Evolutionary conservation across 2,888 invertebrate genomes (phyloP).

Genomic region (Dorcus hopei): DNA sequence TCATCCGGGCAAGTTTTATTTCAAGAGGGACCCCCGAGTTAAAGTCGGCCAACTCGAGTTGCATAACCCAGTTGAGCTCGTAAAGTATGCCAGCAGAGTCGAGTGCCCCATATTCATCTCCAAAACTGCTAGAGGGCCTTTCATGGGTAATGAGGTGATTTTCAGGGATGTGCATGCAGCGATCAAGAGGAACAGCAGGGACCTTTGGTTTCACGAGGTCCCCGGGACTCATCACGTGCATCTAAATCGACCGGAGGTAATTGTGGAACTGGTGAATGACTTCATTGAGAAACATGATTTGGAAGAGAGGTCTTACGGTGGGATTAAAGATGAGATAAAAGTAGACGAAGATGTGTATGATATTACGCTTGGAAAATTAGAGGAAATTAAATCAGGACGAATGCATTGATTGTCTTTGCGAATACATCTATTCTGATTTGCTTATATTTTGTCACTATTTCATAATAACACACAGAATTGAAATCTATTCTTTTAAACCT

Average conservation of each 20-base stretch:
- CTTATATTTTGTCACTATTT: too few relatives aligned
- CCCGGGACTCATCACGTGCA: conserved; percentile 75
- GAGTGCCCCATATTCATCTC: conserved; percentile 64
- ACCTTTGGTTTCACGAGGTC: conserved; percentile 57
- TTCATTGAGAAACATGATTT: conserved; percentile 15
- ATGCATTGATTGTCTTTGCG: too few relatives aligned
- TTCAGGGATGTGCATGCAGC: conserved; percentile 40
- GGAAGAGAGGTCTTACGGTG: conserved; percentile 2
- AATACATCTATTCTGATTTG: too few relatives aligned
- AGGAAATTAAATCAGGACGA: too few relatives aligned
- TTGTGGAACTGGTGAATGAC: conserved; percentile 1
- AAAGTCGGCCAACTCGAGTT: conserved; percentile 54
- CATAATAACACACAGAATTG: too few relatives aligned
- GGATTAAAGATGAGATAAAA: conserved; percentile 13
- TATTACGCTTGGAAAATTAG: too few relatives aligned
- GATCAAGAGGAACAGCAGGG: conserved; percentile 53
- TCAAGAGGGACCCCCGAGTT: conserved; percentile 59
- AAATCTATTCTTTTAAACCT: too few relatives aligned
- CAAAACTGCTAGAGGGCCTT: conserved; percentile 47
- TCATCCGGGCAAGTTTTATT: conserved; percentile 58
- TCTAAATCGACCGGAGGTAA: conserved; percentile 61
- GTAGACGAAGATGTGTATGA: not conserved
- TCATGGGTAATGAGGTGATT: conserved; percentile 10
- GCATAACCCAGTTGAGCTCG: conserved; percentile 55
- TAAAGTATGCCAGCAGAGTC: conserved; percentile 56